Evolutionary conservation across 2,888 invertebrate genomes (phyloP), one percentile per base, ranked within the genome.

Genomic region (Troides aeacus): DNA sequence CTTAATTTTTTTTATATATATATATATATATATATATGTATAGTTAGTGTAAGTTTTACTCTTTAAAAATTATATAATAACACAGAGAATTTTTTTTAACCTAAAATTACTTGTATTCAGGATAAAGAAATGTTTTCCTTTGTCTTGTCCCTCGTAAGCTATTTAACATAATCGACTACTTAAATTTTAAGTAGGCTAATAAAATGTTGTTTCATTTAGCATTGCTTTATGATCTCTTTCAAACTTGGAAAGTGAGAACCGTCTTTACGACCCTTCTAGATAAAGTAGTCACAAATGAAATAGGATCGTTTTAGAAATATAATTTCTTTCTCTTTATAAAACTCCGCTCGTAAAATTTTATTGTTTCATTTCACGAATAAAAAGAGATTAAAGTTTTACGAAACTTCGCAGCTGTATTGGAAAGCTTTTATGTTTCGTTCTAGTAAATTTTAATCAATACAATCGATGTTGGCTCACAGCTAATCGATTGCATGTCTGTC

Each of bases 131-230:
- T 18, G 2, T 50, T 18, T 50, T 50, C 17, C 46, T 15, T 50
- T 50, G 5, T 5, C 50, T 15, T 5, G 50, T 15, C 50, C 50
- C 50, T 50, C 17, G 15, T 50, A 18, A 50, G 12, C 15, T 30
- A 59, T 59, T 30, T 23, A 30, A 24, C 59, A 17, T 30, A 59
- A 57, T 15, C 23, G 59, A 30, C 61, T 39, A 61, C 61, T 61
- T 39, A 61, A 61, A 39, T 61, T 59, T 61, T 61, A 61, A 39
- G 61, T 61, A 39, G 39, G 61, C 21, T 61, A 61, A 39, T 61
- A 61, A 61, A 61, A 61, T 61, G 60, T 60, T 60, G 60, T 60
- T 36, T 61, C 61, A 61, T 61, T 61, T 39, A 61, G n/a, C 61
- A 59, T 59, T 23, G 23, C 23, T 59, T 59, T 59, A 59, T 59